phyloP scores from a whole-genome alignment of 2,888 invertebrate genomes.

The Dromius quadrimaculatus region DNA sequence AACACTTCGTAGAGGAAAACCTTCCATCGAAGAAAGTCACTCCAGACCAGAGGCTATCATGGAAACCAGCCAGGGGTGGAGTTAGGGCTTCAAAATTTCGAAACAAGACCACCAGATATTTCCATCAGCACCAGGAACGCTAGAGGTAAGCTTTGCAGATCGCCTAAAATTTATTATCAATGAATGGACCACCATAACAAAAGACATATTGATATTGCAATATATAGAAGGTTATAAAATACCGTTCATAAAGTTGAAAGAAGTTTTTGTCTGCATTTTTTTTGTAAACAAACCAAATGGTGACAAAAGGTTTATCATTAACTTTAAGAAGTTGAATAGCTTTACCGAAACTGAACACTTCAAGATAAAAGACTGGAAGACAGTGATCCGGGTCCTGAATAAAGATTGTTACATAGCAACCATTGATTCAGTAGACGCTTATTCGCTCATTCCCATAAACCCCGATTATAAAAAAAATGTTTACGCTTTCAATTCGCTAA shows the following conservation, averaged over 20 bases:
- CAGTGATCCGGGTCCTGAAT: slow-evolving; percentile 26
- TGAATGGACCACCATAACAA: background rate
- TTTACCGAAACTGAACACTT: slow-evolving; percentile 49
- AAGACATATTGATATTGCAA: background rate
- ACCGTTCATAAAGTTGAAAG: slow-evolving; percentile 10
- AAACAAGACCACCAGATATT: too few relatives aligned
- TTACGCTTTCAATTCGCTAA: slow-evolving; percentile 51
- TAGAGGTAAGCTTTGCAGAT: too few relatives aligned
- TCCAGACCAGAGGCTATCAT: too few relatives aligned
- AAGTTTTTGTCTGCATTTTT: too few relatives aligned
- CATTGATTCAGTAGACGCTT: slow-evolving; percentile 53
- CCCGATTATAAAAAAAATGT: slow-evolving; percentile 45
- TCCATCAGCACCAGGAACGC: too few relatives aligned
- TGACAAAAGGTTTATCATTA: slow-evolving; percentile 50
- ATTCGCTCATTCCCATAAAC: slow-evolving; percentile 45
- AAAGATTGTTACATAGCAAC: slow-evolving; percentile 44
- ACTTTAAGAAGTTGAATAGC: slow-evolving; percentile 49
- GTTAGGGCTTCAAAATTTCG: too few relatives aligned
- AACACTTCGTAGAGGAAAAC: too few relatives aligned
- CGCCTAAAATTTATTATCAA: too few relatives aligned
- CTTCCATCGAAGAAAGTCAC: too few relatives aligned
- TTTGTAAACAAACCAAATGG: slow-evolving; percentile 50
- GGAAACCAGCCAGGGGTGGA: too few relatives aligned
- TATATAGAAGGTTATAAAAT: slow-evolving; percentile 17
- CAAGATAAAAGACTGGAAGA: slow-evolving; percentile 51